These are phyloP conservation scores for Semotilus atromaculatus DNA, from an alignment of 2,797 vertebrate species.

Conservation along the genomic window DNA sequence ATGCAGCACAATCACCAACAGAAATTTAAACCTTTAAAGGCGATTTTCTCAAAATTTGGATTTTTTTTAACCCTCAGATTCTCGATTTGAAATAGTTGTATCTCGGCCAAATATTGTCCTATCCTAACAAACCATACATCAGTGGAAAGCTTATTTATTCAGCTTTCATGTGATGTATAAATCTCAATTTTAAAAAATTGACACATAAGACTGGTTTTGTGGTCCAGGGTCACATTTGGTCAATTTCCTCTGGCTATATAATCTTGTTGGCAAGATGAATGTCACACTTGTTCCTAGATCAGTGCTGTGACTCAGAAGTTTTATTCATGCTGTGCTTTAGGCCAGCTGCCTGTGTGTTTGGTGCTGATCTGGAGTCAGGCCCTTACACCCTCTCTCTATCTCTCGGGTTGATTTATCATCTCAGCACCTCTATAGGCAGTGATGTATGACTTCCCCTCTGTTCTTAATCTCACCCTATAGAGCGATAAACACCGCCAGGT, in stretches of 20 bases:
- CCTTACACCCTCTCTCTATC: conserved; percentile 23
- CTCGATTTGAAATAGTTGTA: too few relatives aligned
- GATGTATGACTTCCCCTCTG: conserved; percentile 38
- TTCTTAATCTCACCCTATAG: conserved; percentile 46
- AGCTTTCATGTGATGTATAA: too few relatives aligned
- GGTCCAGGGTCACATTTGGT: too few relatives aligned
- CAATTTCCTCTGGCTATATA: neutral
- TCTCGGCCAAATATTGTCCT: too few relatives aligned
- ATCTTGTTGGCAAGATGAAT: neutral
- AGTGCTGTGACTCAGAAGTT: neutral
- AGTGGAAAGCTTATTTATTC: too few relatives aligned
- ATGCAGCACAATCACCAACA: too few relatives aligned
- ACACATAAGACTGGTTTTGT: too few relatives aligned
- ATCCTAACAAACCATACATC: too few relatives aligned
- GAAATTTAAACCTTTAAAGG: too few relatives aligned
- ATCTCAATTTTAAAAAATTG: too few relatives aligned
- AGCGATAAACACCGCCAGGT: conserved; percentile 12
- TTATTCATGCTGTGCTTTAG: neutral
- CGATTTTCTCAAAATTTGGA: too few relatives aligned
- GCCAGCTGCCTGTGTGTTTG: neutral
- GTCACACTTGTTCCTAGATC: conserved; percentile 1
- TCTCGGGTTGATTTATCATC: conserved; percentile 45
- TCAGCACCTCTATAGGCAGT: conserved; percentile 36
- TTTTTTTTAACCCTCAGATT: too few relatives aligned
- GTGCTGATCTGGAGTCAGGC: conserved; percentile 44